Percentiles rank a stretch among this genome's conserved stretches.
Evolutionary conservation across 2,888 invertebrate species (phyloP).

Genomic region (Xiphydria camelus): DNA sequence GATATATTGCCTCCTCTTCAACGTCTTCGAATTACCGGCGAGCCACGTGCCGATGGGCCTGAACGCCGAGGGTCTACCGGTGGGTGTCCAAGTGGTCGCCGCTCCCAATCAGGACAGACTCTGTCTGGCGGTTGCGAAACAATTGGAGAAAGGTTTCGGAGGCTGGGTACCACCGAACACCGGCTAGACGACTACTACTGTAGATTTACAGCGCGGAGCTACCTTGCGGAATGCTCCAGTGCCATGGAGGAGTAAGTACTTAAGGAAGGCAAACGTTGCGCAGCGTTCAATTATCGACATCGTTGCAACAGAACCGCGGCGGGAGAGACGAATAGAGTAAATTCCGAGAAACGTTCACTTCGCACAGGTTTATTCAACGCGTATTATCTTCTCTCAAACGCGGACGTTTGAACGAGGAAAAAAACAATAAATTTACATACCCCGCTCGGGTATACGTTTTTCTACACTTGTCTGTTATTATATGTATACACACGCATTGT

Average conservation of each 20-base stretch:
- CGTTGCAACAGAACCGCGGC: too few relatives aligned
- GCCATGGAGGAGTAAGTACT: too few relatives aligned
- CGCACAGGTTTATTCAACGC: background rate
- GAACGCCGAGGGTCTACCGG: slow-evolving; percentile 67
- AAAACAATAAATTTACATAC: too few relatives aligned
- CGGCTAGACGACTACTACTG: too few relatives aligned
- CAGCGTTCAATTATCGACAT: too few relatives aligned
- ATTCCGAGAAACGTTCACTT: too few relatives aligned
- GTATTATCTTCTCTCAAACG: too few relatives aligned
- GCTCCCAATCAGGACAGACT: slow-evolving; percentile 76
- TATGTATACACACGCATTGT: background rate
- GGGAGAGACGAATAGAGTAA: too few relatives aligned
- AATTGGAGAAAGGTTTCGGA: slow-evolving; percentile 77
- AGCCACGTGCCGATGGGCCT: slow-evolving; percentile 75
- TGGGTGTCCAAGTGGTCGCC: slow-evolving; percentile 76
- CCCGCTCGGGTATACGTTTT: background rate
- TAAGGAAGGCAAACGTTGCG: too few relatives aligned
- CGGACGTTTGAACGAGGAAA: too few relatives aligned
- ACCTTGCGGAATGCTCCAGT: too few relatives aligned
- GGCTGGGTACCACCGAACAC: slow-evolving; percentile 73
- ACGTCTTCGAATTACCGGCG: slow-evolving; percentile 75
- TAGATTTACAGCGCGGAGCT: too few relatives aligned
- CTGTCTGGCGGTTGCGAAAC: slow-evolving; percentile 78
- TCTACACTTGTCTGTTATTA: background rate
- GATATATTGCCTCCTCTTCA: slow-evolving; percentile 69